Percentiles rank a stretch among this genome's conserved stretches.
These are phyloP conservation scores for Collichthys lucidus DNA, from an alignment of 2,113 vertebrate species.

Conservation along the genomic window DNA sequence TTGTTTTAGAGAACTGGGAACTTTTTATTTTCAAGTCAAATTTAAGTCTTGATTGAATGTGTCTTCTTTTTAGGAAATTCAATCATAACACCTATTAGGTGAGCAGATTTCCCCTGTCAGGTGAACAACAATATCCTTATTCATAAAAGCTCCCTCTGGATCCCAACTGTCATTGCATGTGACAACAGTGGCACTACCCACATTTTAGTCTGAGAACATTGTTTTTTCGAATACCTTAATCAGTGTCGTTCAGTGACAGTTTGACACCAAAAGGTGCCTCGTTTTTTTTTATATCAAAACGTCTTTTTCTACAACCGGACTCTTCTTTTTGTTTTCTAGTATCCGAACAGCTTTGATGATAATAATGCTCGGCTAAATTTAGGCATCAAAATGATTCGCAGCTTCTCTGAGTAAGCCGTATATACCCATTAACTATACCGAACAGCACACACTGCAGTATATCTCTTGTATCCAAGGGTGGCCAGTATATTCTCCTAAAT, in stretches of 20 bases:
- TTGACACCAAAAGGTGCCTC: constrained; percentile 70
- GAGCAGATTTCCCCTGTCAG: constrained; percentile 62
- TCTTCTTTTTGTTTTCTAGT: constrained; percentile 58
- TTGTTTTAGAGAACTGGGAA: constrained; percentile 15
- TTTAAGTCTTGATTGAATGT: constrained; percentile 30
- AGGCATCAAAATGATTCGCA: constrained; percentile 62
- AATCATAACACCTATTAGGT: constrained; percentile 42
- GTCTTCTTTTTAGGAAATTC: constrained; percentile 31
- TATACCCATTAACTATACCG: constrained; percentile 29
- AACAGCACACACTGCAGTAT: neutral
- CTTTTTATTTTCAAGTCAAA: constrained; percentile 32
- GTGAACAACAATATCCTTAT: constrained; percentile 41
- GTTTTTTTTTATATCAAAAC: constrained; percentile 61
- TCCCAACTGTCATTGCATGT: constrained; percentile 60
- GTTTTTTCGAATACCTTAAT: constrained; percentile 56
- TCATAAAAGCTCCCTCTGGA: constrained; percentile 42
- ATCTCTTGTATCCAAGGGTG: constrained; percentile 21
- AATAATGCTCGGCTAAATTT: constrained; percentile 75
- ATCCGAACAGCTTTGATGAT: constrained; percentile 66
- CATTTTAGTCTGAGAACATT: constrained; percentile 25
- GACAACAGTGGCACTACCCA: constrained; percentile 51
- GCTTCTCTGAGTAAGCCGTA: constrained; percentile 46
- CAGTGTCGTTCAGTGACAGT: constrained; percentile 68
- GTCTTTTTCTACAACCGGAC: constrained; percentile 35
- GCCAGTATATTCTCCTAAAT: constrained; percentile 19